Base-by-base conservation (phyloP, 1,140 invertebrate species). In the Rhagoletis pomonella region DNA sequence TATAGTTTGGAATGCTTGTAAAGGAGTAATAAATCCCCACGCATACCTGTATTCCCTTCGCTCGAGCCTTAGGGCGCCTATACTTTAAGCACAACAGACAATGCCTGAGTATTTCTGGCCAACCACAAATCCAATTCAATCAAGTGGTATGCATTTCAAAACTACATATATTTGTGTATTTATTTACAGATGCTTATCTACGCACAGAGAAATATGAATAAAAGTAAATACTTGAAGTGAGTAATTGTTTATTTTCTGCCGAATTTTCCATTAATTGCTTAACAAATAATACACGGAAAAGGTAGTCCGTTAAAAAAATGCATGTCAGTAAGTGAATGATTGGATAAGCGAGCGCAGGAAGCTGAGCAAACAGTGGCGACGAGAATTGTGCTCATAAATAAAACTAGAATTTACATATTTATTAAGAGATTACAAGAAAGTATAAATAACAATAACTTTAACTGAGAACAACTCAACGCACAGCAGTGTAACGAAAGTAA, bases 381-480 rank as follows among this genome's bases (percentile, higher is more conserved):
- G 50, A 55, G 50, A 7, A 55, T 55, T 55, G 50, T 10, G 50
- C 17, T 29, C 73, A 29, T 58, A 6, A 19, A 44, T 17, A 50
- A 5, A 14, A 17, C 17, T 62, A 17, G 55, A 55, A 1, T 55
- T 55, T 7, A 81, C 29, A 81, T 81, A 81, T 81, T 58, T 81
- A 81, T 14, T 50, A 73, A 81, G n/a, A 81, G 47, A 55, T 81
- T 81, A 77, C 73, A 50, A 29, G 29, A 29, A 44, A 12, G 2
- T 67, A 19, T 77, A 29, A 29, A 19, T 19, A 9, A 55, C 73
- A 55, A 77, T 55, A 6, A 7, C 47, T 81, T 17, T 47, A 81
- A 55, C 19, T 7, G 47, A 29, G n/a, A 55, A 55, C 47, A 17
- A 58, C 7, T 73, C 42, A 14, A 44, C 39, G 9, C 5, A 73